These are phyloP conservation scores for Rhinichthys osculus DNA, from an alignment of 2,797 vertebrate genomes.

Conservation along the genomic window DNA sequence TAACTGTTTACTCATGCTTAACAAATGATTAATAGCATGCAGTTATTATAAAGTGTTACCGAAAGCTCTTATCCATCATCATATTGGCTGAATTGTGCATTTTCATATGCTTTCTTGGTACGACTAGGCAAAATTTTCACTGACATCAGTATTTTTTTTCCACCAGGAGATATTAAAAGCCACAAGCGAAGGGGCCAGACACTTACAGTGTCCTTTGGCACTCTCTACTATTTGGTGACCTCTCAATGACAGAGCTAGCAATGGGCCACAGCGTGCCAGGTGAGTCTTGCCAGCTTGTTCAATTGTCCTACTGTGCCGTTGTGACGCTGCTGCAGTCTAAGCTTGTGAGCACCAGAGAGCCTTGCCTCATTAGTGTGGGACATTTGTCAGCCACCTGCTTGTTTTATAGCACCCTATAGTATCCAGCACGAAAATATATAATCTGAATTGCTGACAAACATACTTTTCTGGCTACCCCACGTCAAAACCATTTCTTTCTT, in stretches of 20 bases:
- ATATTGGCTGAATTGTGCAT: neutral
- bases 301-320: constrained; percentile 29
- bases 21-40: too few relatives aligned
- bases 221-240: constrained; percentile 37
- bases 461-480: constrained; percentile 58
- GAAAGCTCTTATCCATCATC: neutral
- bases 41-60: too few relatives aligned
- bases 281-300: constrained; percentile 28
- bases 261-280: constrained; percentile 17
- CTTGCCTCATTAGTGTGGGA: constrained; percentile 45
- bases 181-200: constrained; percentile 14
- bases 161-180: constrained; percentile 42
- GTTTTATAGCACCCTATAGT: constrained; percentile 23
- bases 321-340: constrained; percentile 38
- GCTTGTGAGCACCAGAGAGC: constrained; percentile 38
- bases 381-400: constrained; percentile 51
- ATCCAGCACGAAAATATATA: constrained; percentile 9
- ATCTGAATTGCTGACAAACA: constrained; percentile 46
- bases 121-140: neutral
- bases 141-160: constrained; percentile 22
- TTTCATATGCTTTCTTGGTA: neutral
- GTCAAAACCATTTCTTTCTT: constrained; percentile 44
- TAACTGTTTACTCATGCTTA: too few relatives aligned
- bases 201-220: constrained; percentile 32
- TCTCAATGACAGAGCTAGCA: constrained; percentile 53